A percentile compares a stretch with the other conserved stretches of the same genome.
Evolutionary conservation across 2,113 vertebrate species (phyloP).

Genomic region (Atractosteus spatula): DNA sequence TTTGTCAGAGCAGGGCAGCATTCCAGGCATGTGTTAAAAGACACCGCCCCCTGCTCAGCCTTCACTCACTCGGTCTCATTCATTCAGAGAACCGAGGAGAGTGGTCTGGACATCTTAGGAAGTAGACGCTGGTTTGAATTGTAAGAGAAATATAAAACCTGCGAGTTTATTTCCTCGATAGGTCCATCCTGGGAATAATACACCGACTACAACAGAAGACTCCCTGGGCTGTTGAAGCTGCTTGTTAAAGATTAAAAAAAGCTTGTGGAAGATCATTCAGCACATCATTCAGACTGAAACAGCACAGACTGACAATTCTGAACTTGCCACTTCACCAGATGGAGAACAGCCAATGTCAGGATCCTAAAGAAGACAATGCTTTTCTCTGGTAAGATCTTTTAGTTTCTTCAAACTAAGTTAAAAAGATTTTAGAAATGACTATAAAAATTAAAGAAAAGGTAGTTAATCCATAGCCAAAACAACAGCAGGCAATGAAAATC

Average conservation of each 20-base stretch:
- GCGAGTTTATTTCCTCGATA: too few species aligned
- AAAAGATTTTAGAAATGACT: too few species aligned
- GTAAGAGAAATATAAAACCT: background rate
- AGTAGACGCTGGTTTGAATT: background rate
- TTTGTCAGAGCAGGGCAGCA: background rate
- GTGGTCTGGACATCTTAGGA: background rate
- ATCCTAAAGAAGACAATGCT: constrained; percentile 43
- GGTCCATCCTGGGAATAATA: too few species aligned
- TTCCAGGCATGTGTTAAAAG: constrained; percentile 12
- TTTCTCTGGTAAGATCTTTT: constrained; percentile 52
- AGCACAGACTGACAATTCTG: background rate
- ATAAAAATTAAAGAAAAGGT: too few species aligned
- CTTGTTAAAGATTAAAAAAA: background rate
- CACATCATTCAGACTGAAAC: background rate
- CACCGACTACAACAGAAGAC: too few species aligned
- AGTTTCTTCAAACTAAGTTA: background rate
- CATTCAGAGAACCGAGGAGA: constrained; percentile 2
- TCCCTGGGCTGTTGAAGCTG: too few species aligned
- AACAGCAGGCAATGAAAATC: too few species aligned
- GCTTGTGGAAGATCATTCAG: background rate
- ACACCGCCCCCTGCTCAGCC: constrained; percentile 6
- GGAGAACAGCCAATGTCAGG: constrained; percentile 44
- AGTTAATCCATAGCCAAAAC: too few species aligned
- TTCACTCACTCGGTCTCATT: background rate
- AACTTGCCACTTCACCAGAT: constrained; percentile 23